Conservation (phyloP, 2,113 vertebrate species). For the Illadopsis cleaveri region DNA sequence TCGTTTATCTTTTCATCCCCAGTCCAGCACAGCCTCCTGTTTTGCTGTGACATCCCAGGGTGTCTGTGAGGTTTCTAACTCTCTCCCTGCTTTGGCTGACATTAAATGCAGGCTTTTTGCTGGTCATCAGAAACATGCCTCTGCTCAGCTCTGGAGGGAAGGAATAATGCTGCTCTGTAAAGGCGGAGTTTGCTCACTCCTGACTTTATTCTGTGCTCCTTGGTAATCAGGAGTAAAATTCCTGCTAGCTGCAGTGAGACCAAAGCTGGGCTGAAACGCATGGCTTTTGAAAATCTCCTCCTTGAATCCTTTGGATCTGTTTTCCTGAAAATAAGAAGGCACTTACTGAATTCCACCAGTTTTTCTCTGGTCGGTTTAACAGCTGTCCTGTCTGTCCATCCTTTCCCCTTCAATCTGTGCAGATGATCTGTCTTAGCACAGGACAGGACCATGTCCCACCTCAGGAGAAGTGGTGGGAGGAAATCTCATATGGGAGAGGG, state of each 20-base stretch:
- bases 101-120: not conserved
- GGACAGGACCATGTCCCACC: not conserved
- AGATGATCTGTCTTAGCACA: accelerated
- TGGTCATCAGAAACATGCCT: not conserved
- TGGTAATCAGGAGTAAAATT: not conserved
- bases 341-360: not conserved
- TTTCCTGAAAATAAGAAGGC: not conserved
- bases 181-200: not conserved
- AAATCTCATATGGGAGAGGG: not conserved
- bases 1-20: not conserved
- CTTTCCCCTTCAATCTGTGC: not conserved
- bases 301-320: not conserved
- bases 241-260: not conserved
- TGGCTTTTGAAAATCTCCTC: not conserved
- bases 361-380: not conserved
- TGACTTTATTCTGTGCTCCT: not conserved
- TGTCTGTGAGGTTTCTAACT: not conserved
- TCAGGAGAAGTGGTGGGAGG: not conserved
- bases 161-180: not conserved
- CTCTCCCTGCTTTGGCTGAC: accelerated
- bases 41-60: not conserved
- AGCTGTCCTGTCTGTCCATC: not conserved
- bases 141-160: not conserved
- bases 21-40: not conserved
- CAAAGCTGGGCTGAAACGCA: not conserved